Evolutionary conservation across 2,888 invertebrate genomes (phyloP).

Genomic region (Stenodera caucasica): DNA sequence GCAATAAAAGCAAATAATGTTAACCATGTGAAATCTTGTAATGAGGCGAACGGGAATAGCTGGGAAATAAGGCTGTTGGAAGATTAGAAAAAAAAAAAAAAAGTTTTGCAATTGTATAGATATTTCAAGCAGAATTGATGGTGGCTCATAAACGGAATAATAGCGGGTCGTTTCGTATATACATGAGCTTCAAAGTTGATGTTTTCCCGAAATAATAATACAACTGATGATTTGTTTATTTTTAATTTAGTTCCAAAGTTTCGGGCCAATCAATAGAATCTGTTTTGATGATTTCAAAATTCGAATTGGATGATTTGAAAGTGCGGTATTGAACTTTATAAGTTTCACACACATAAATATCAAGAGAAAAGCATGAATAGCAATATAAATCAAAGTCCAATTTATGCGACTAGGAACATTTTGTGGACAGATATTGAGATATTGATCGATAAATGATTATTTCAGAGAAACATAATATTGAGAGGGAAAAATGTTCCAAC

Average conservation of each 20-base stretch:
- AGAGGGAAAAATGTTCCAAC: too few relatives aligned
- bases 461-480: too few relatives aligned
- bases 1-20: constrained; percentile 18
- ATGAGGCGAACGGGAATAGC: constrained; percentile 19
- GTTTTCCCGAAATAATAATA: neutral
- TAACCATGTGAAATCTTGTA: constrained; percentile 12
- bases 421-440: neutral
- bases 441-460: neutral
- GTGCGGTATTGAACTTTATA: neutral
- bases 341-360: neutral
- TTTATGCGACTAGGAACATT: neutral
- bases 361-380: neutral
- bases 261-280: neutral
- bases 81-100: too few relatives aligned
- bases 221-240: neutral
- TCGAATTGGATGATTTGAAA: neutral
- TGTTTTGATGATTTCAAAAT: neutral
- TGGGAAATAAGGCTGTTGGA: neutral
- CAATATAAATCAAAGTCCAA: neutral
- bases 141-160: constrained; percentile 19
- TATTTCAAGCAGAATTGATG: constrained; percentile 17
- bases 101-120: neutral
- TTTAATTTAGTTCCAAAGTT: neutral
- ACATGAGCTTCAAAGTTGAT: constrained; percentile 1
- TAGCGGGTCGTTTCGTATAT: constrained; percentile 22